Percentiles rank a stretch among this genome's conserved stretches.
These are phyloP conservation scores for Ophiodon elongatus DNA, from an alignment of 2,113 vertebrate genomes.

Conservation along the genomic window DNA sequence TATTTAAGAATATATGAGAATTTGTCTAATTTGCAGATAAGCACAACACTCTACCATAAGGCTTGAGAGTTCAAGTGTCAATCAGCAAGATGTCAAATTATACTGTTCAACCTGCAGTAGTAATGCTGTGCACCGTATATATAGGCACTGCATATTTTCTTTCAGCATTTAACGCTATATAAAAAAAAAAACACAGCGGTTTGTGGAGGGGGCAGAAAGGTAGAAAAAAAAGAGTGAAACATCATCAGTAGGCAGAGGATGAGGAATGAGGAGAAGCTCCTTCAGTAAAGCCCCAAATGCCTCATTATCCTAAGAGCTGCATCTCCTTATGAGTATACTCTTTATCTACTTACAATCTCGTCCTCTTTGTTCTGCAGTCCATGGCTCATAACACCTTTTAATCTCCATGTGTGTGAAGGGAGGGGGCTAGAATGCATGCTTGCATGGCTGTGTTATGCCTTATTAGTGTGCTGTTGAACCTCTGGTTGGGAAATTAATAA, in stretches of 20 bases:
- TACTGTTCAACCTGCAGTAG: conserved; percentile 13
- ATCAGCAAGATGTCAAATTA: conserved; percentile 44
- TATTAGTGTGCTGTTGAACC: conserved; percentile 73
- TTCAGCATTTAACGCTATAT: neutral
- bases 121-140: neutral
- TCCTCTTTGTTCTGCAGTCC: conserved; percentile 77
- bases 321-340: conserved; percentile 67
- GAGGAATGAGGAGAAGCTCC: conserved; percentile 20
- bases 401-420: conserved; percentile 61
- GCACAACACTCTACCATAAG: conserved; percentile 25
- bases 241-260: conserved; percentile 29
- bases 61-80: conserved; percentile 50
- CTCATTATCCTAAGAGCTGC: conserved; percentile 73
- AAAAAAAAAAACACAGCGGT: neutral
- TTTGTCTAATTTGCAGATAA: conserved; percentile 67
- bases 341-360: conserved; percentile 75
- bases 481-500: conserved; percentile 74
- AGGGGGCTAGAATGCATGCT: conserved; percentile 51
- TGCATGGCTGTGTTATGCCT: conserved; percentile 55
- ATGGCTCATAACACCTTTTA: conserved; percentile 74
- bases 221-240: neutral
- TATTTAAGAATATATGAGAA: conserved; percentile 62
- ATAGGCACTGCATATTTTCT: conserved; percentile 10
- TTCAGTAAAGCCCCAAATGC: conserved; percentile 55
- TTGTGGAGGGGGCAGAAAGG: neutral